Evolutionary conservation across 30 jellyfish, hydroid and myxozoan species (phyloP).

Genomic region (Aurelia aurita): DNA sequence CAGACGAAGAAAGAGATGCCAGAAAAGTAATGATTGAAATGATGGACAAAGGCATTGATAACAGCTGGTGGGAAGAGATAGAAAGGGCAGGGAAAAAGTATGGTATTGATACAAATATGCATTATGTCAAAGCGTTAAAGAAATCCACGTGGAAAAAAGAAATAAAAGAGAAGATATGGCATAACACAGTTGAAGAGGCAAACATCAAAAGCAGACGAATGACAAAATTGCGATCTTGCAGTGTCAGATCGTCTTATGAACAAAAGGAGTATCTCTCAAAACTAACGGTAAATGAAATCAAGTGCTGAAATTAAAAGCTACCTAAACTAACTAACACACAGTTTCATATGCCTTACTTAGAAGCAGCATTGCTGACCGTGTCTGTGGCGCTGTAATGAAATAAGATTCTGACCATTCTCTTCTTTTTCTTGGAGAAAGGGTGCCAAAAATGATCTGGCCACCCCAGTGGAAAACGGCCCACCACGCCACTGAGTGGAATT

Average conservation of each 20-base stretch:
- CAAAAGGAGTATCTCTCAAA: constrained; percentile 9
- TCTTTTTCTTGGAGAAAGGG: too few species aligned
- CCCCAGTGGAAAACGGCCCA: too few species aligned
- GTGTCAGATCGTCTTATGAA: neutral
- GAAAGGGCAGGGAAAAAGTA: neutral
- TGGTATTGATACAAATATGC: constrained; percentile 1
- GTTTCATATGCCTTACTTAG: too few species aligned
- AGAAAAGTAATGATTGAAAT: neutral
- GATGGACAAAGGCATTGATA: neutral
- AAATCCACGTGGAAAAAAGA: constrained; percentile 4
- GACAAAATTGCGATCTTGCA: constrained; percentile 1
- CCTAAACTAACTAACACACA: too few species aligned
- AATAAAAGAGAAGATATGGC: neutral
- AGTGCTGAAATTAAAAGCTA: neutral
- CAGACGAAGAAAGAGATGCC: constrained; percentile 13
- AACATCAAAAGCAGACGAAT: neutral
- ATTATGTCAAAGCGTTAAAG: neutral
- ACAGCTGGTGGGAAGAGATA: constrained; percentile 11
- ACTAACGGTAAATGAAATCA: neutral
- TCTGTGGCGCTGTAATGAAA: too few species aligned
- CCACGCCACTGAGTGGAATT: too few species aligned
- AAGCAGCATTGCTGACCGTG: too few species aligned
- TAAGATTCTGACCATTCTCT: too few species aligned
- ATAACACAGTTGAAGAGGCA: neutral
- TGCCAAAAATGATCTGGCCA: too few species aligned